Evolutionary conservation across 2,113 vertebrate species (phyloP).

Genomic region (Phoxinus phoxinus): DNA sequence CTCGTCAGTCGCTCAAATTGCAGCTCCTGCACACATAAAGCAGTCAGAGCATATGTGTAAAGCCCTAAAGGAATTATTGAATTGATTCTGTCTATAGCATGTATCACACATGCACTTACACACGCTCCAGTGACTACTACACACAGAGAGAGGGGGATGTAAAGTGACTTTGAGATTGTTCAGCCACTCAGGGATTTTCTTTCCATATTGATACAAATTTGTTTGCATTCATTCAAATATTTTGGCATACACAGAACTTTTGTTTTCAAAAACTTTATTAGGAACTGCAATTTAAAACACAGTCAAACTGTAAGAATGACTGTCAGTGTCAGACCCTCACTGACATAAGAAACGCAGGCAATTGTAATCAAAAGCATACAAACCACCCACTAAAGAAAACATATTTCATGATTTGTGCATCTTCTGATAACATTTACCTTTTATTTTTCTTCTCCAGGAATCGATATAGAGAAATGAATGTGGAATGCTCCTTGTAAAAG

Average conservation of each 20-base stretch:
- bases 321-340: neutral
- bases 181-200: neutral
- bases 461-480: neutral
- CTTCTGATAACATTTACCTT: neutral
- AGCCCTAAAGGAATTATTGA: constrained; percentile 9
- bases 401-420: neutral
- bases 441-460: neutral
- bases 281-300: constrained; percentile 3
- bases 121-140: neutral
- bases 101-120: constrained; percentile 13
- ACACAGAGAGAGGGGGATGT: neutral
- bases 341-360: neutral
- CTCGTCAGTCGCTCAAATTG: constrained; percentile 98
- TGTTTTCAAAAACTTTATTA: neutral
- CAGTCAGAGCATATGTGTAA: constrained; percentile 8
- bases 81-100: constrained; percentile 21
- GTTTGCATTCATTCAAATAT: neutral
- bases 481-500: neutral
- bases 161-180: neutral
- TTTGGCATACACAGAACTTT: neutral
- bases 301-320: neutral
- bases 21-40: constrained; percentile 82
- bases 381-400: neutral
- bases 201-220: neutral
- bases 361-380: neutral